Percentiles rank a stretch among this genome's conserved stretches.
Conservation (phyloP, 2,797 vertebrate genomes). For the Gila robusta region DNA sequence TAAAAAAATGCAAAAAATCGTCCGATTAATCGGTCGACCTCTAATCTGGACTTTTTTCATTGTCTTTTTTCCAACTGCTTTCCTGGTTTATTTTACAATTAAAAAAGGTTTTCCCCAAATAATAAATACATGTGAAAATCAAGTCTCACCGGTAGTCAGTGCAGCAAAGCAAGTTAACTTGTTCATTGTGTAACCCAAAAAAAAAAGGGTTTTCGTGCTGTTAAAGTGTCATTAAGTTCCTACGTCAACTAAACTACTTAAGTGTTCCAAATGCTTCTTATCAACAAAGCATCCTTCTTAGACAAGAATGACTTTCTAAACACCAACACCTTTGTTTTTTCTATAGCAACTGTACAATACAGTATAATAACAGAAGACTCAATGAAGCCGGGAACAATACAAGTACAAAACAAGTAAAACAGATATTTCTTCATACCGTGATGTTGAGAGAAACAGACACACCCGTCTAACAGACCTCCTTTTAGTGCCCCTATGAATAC, state of each 20-base stretch:
- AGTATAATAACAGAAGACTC: not conserved
- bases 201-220: not conserved
- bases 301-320: not conserved
- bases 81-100: not conserved
- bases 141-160: not conserved
- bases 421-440: slow-evolving; percentile 39
- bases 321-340: not conserved
- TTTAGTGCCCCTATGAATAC: not conserved
- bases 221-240: not conserved
- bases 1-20: no score
- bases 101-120: not conserved
- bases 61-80: not conserved
- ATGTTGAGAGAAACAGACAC: slow-evolving; percentile 14
- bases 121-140: slow-evolving; percentile 1
- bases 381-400: slow-evolving; percentile 1
- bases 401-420: slow-evolving; percentile 35
- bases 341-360: not conserved
- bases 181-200: not conserved
- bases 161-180: not conserved
- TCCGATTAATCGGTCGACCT: no score
- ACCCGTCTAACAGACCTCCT: not conserved
- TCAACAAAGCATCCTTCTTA: not conserved
- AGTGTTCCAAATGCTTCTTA: not conserved
- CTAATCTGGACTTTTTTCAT: no score
- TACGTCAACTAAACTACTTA: not conserved